Percentiles rank a stretch among this genome's conserved stretches.
Evolutionary conservation across 2,797 vertebrate species (phyloP).

Genomic region (Sebastes aleutianus): DNA sequence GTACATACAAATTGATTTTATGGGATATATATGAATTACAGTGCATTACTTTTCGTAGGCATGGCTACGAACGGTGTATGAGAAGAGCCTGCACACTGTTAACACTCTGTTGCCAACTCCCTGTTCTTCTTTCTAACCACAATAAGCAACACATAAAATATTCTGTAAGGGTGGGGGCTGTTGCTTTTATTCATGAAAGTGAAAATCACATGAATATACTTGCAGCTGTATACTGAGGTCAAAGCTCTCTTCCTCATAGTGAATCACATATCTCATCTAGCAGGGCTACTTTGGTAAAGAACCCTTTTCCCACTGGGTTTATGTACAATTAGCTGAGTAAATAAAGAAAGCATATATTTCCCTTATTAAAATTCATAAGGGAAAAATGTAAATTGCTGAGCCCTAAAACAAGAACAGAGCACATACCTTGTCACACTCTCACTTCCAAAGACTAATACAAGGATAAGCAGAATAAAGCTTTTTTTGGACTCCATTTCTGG

Average conservation of each 20-base stretch:
- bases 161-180: not conserved
- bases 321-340: constrained; percentile 16
- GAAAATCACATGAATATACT: constrained; percentile 7
- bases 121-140: not conserved
- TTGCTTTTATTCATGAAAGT: not conserved
- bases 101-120: not conserved
- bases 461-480: constrained; percentile 14
- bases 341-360: constrained; percentile 21
- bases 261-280: not conserved
- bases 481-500: constrained; percentile 21
- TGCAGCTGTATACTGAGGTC: not conserved
- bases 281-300: not conserved
- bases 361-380: constrained; percentile 24
- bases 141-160: not conserved
- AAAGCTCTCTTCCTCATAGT: constrained; percentile 7
- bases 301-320: not conserved
- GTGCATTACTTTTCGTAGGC: too few species aligned
- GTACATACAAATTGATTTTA: too few species aligned
- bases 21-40: too few species aligned
- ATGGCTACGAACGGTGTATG: too few species aligned
- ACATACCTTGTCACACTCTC: not conserved
- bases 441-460: constrained; percentile 1
- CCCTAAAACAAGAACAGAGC: constrained; percentile 5
- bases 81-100: not conserved
- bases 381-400: constrained; percentile 4